Percentiles rank a stretch among this genome's conserved stretches.
Evolutionary conservation across 2,797 vertebrate species (phyloP).

Genomic region (Peromyscus eremicus): DNA sequence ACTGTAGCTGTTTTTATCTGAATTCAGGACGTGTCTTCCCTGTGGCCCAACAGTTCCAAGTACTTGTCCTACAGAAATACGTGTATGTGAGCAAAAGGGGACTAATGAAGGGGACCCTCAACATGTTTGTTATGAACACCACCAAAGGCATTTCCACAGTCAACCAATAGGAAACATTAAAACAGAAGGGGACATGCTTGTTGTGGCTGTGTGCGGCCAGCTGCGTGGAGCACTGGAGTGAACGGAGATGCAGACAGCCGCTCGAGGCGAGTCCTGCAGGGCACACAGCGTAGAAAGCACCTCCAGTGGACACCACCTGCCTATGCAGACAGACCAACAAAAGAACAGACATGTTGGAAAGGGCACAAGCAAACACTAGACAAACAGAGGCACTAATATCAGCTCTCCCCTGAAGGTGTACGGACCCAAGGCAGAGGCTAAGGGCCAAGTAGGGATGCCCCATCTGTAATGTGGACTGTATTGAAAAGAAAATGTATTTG

Average conservation of each 20-base stretch:
- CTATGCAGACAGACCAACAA: constrained; percentile 41
- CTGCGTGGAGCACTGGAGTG: neutral
- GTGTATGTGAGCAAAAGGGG: neutral
- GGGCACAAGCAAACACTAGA: neutral
- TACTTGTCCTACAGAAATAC: constrained; percentile 21
- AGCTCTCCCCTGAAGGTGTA: neutral
- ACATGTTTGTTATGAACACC: neutral
- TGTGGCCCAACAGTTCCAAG: neutral
- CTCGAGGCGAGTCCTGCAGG: neutral
- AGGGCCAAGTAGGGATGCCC: neutral
- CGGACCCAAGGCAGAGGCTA: neutral
- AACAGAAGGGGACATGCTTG: neutral
- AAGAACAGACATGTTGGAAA: constrained; percentile 19
- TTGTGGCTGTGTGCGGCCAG: neutral
- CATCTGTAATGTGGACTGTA: constrained; percentile 59
- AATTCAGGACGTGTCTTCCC: constrained; percentile 15
- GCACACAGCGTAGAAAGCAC: neutral
- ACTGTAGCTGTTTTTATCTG: neutral
- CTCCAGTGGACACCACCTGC: neutral
- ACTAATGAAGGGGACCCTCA: neutral
- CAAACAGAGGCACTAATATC: neutral
- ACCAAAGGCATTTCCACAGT: neutral
- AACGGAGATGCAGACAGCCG: neutral
- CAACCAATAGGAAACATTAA: neutral
- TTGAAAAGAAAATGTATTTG: constrained; percentile 70